Percentiles rank a stretch among this genome's conserved stretches.
These are phyloP conservation scores for Syrista parreyssii DNA, from an alignment of 2,888 invertebrate species.

Conservation along the genomic window DNA sequence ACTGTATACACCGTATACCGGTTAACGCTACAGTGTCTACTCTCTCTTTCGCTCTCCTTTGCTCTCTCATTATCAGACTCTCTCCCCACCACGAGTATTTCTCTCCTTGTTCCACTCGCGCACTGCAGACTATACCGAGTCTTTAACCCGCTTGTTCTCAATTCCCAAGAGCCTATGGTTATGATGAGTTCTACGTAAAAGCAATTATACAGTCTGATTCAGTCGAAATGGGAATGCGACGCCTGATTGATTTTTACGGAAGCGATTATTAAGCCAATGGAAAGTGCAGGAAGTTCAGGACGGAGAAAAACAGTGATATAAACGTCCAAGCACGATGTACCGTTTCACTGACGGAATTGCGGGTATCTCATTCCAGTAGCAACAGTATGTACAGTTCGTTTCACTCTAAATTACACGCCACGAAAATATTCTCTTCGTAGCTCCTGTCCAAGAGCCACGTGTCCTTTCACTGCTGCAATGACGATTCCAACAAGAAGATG, in stretches of 20 bases:
- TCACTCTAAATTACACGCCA: not conserved
- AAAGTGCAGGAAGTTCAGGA: not conserved
- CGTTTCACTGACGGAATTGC: not conserved
- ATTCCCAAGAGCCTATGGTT: not conserved
- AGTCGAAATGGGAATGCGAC: slow-evolving; percentile 49
- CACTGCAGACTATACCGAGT: not conserved
- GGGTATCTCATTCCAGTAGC: not conserved
- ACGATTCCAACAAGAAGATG: not conserved
- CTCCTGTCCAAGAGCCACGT: not conserved
- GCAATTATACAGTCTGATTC: slow-evolving; percentile 59
- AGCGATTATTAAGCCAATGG: not conserved
- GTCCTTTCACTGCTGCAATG: not conserved
- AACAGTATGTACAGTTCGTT: not conserved
- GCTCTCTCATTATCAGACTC: not conserved
- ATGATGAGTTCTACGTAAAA: not conserved
- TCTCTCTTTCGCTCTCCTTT: not conserved
- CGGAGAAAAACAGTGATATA: slow-evolving; percentile 8
- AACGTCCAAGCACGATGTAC: not conserved
- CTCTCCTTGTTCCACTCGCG: not conserved
- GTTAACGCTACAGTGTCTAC: not conserved
- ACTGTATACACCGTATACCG: not conserved
- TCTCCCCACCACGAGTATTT: not conserved
- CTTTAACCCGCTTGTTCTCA: not conserved
- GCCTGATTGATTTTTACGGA: not conserved
- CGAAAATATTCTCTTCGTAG: not conserved